Evolutionary conservation across 2,797 vertebrate genomes (phyloP), one percentile per base, ranked within the genome.

Genomic region (Okamejei kenojei): DNA sequence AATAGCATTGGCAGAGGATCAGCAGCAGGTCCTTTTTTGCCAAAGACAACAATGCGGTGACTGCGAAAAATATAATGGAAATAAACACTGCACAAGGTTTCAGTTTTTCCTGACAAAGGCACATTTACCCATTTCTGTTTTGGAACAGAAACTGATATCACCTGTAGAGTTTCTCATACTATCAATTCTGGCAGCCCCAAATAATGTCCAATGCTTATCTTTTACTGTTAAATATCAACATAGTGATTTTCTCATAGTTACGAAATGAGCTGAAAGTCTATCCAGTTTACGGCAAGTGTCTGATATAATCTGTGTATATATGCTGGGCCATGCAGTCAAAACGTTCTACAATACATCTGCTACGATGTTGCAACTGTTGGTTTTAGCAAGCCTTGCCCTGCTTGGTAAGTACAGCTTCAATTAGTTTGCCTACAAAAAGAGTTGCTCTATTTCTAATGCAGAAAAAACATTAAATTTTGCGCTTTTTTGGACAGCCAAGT

Each of bases 361-460:
- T 92, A 94, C 0, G 93, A 96, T 96, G 96, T 94, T 96, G 94
- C 81, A n/a, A 54, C 92, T 96, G 45, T 76, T 96, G 38, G 84
- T 95, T 81, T 93, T 97, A 0, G 61, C 95, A 2, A 84, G 94
- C 21, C 93, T 96, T 58, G 94, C 95, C 94, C 95, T 96, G 81
- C 95, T 93, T 1, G 96, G 96, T 96, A 93, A 78, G 95, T 94
- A 88, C 63, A 68, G 19, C n/a, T 35, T 88, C 29, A 88, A 6
- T 35, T 65, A 21, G 35, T 88, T 88, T 17, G 58, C 26, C 93
- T n/a, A 58, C 15, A 1, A 15, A 61, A 10, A 61, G 58, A 61
- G 54, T 84, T 61, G 54, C 54, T 84, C 54, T 61, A 23, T 84
- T 29, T 61, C 23, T 84, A 23, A 29, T 15, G 54, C 81, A 82